Evolutionary conservation across 1,140 invertebrate genomes (phyloP).

Genomic region (Atta colombica): DNA sequence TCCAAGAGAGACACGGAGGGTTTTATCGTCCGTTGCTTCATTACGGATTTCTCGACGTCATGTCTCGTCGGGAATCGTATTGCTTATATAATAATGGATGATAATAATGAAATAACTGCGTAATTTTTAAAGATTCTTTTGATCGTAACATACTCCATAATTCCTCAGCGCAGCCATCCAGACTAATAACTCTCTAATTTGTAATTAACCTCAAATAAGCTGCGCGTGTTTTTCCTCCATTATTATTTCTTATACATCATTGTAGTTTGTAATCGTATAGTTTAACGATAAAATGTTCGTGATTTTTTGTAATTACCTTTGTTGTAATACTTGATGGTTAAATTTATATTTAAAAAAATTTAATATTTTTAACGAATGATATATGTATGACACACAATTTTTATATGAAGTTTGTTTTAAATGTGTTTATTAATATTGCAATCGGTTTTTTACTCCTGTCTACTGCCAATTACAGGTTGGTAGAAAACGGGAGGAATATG

Average conservation of each 20-base stretch:
- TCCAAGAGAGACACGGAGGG: slow-evolving; percentile 16
- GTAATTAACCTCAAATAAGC: slow-evolving; percentile 4
- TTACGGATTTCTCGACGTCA: slow-evolving; percentile 42
- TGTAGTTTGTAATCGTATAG: background rate
- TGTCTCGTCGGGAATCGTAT: slow-evolving; percentile 27
- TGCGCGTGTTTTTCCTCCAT: background rate
- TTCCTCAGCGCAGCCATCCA: background rate
- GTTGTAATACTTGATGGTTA: background rate
- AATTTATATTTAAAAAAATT: background rate
- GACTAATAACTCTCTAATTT: slow-evolving; percentile 29
- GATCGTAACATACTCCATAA: background rate
- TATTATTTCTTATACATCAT: slow-evolving; percentile 14
- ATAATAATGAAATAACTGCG: slow-evolving; percentile 47
- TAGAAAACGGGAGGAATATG: too few species aligned
- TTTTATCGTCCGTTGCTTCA: slow-evolving; percentile 64
- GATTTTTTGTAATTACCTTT: background rate
- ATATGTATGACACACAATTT: background rate
- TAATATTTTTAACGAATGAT: slow-evolving; percentile 8
- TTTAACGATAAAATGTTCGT: background rate
- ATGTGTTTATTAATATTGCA: background rate
- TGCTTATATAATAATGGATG: slow-evolving; percentile 53
- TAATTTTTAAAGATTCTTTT: slow-evolving; percentile 40
- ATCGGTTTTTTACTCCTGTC: background rate
- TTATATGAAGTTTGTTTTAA: background rate
- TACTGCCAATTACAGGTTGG: too few species aligned